Evolutionary conservation across 2,113 vertebrate genomes (phyloP).

Genomic region (Microcebus murinus): DNA sequence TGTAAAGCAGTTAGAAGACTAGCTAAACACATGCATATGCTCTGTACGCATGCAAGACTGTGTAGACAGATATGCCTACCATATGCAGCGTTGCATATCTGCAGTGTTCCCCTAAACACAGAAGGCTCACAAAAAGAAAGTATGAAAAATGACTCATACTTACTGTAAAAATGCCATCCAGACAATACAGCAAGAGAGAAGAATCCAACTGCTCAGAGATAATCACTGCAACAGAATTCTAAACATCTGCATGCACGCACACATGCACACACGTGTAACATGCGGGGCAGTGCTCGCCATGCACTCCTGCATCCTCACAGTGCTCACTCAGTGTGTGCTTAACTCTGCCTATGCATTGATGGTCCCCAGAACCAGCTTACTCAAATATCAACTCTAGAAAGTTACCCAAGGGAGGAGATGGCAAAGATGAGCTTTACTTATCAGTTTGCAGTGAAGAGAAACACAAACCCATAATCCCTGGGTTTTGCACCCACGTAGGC

Average conservation of each 20-base stretch:
- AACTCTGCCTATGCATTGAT: not conserved
- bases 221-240: not conserved
- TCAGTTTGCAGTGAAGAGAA: not conserved
- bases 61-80: too few species aligned
- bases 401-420: not conserved
- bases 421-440: not conserved
- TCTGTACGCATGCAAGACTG: too few species aligned
- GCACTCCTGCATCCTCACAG: not conserved
- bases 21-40: too few species aligned
- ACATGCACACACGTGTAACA: too few species aligned
- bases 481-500: not conserved
- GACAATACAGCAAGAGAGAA: not conserved
- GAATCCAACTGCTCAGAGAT: not conserved
- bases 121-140: not conserved
- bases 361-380: not conserved
- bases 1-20: not conserved
- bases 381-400: not conserved
- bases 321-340: not conserved
- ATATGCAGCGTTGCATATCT: not conserved
- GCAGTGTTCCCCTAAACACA: not conserved
- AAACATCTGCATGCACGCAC: not conserved
- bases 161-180: not conserved
- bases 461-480: not conserved
- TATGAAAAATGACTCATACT: not conserved
- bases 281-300: rapidly evolving